Base-by-base conservation (phyloP, 2,888 invertebrate genomes). In the Tenthredo distinguenda region DNA sequence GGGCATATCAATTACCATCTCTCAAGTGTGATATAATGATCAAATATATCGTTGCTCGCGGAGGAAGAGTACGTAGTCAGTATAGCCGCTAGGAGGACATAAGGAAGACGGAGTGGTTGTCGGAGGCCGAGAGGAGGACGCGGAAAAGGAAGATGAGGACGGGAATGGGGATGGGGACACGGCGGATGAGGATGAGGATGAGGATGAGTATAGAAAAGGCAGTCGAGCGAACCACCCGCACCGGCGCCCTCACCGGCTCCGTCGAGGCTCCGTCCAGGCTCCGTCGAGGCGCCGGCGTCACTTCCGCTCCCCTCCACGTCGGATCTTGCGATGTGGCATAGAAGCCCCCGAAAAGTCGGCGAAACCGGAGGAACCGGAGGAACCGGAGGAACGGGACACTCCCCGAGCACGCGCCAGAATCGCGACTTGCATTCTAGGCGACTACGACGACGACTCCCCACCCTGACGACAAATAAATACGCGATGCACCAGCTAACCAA, bases 231-330 rank as follows among this genome's bases (percentile, higher is more conserved):
- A 83, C 83, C 83, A 83, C 83, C 83, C 92, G 92, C 92, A 92
- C 92, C 91, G 93, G 92, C 93, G 92, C 93, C 93, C 92, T 90
- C 89, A 87, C 87, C 90, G 93, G 93, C 93, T 93, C 93, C 93
- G 92, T 89, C 92, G 92, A 92, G 93, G 92, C 92, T 92, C 90
- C 89, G 81, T 81, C 87, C 88, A 90, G 93, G 93, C 93, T 93
- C 93, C 93, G 92, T 90, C 92, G 92, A 92, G 93, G 92, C 93
- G 93, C 93, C 93, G 93, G 92, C 93, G 91, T 93, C 92, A 91
- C 93, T 93, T 93, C 93, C 93, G 93, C 91, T 89, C 68, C 83
- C 83, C 68, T 40, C 47, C 65, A 43, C 31, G 18, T 50, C 31
- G 83, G 82, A 87, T 86, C 86, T 86, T 86, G 87, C 86, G 85